These are phyloP conservation scores for Chesias legatella DNA, from an alignment of 2,888 invertebrate genomes.

Conservation along the genomic window DNA sequence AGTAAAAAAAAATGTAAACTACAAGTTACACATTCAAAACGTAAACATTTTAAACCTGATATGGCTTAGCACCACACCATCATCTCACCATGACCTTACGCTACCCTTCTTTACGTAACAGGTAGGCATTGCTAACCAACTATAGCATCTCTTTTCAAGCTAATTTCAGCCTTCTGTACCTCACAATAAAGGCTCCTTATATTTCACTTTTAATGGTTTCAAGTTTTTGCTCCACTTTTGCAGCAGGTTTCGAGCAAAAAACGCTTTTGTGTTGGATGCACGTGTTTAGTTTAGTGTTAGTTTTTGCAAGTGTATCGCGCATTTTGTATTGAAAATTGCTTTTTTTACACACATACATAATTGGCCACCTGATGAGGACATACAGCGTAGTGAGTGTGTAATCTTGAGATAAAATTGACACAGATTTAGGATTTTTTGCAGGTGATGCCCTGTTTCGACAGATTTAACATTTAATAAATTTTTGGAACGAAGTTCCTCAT, in stretches of 20 bases:
- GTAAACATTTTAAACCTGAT: conserved; percentile 30
- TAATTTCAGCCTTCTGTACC: background rate
- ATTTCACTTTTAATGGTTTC: background rate
- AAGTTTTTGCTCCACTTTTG: conserved; percentile 36
- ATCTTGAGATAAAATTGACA: background rate
- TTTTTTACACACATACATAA: conserved; percentile 23
- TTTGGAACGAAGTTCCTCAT: too few species aligned
- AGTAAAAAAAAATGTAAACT: background rate
- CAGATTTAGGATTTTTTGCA: background rate
- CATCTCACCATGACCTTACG: conserved; percentile 29
- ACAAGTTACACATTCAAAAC: background rate
- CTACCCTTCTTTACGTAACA: conserved; percentile 50
- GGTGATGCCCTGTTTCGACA: too few species aligned
- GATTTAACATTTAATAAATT: too few species aligned
- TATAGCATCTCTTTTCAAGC: background rate
- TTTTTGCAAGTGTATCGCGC: conserved; percentile 30
- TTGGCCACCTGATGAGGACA: conserved; percentile 22
- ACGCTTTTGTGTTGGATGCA: conserved; percentile 39
- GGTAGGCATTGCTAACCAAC: conserved; percentile 36
- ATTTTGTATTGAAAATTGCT: conserved; percentile 17
- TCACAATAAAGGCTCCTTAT: conserved; percentile 1
- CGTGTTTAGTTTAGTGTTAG: conserved; percentile 35
- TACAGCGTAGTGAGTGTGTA: background rate
- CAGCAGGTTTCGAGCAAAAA: conserved; percentile 37
- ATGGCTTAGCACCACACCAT: conserved; percentile 36